Evolutionary conservation across 2,797 vertebrate genomes (phyloP), one percentile per base, ranked within the genome.

Genomic region (Poeciliopsis turneri): DNA sequence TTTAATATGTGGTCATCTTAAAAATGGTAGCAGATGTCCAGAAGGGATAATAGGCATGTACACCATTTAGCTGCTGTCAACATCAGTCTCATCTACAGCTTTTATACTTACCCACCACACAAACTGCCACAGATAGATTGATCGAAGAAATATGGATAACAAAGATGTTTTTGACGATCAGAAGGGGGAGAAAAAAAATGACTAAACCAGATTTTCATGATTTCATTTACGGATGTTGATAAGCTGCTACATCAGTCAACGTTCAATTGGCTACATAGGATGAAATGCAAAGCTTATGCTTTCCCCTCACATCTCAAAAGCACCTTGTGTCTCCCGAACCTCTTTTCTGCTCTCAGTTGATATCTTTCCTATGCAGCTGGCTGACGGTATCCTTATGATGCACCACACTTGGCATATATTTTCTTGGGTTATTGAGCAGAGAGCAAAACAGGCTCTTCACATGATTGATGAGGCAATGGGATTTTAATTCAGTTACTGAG

Each of bases 401-500:
- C 78, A 78, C 83, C 89, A 82, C 81, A 84, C 87, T 90, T 84
- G 86, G 87, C 86, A 85, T 87, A 87, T 86, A 89, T 87, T 90
- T 92, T 88, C 90, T 81, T 86, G 87, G 88, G 91, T 92, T 90
- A 89, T 90, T 51, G 57, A 92, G 87, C 78, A 87, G 84, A 88
- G 84, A 89, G 90, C 80, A 89, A 88, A 91, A 84, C 87, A 85
- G 83, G 57, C 92, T 93, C 87, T 82, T 88, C 83, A 89, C 84
- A 89, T 94, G 91, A 94, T 92, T 94, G 93, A 95, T 94, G 93
- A 92, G 91, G 86, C 92, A 94, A 94, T 93, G 87, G 91, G 91
- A 91, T 94, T 94, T 91, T 94, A 94, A 94, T 94, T 93, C 85
- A 87, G 92, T 94, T 93, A 94, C 90, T 90, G 91, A 92, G 89